These are phyloP conservation scores for Poliocrania exsul DNA, from an alignment of 2,797 vertebrate species.

Conservation along the genomic window DNA sequence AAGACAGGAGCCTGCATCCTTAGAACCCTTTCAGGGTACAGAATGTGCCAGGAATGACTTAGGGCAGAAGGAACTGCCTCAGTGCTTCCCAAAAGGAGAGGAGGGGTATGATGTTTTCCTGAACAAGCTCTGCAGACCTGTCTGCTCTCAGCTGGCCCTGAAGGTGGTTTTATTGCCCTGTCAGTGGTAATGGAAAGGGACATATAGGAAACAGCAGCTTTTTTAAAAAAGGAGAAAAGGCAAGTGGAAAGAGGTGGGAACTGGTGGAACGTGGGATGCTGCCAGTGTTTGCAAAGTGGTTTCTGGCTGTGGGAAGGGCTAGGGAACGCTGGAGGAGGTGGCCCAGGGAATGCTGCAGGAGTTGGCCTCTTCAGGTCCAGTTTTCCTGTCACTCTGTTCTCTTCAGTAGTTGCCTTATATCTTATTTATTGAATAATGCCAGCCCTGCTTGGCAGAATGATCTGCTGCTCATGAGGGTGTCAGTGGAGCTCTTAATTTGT, in stretches of 20 bases:
- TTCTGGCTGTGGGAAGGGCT: background rate
- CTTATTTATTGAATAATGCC: background rate
- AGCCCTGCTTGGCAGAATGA: background rate
- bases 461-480: background rate
- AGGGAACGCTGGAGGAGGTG: background rate
- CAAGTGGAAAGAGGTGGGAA: background rate
- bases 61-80: background rate
- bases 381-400: background rate
- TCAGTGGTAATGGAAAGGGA: background rate
- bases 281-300: background rate
- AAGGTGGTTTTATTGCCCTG: background rate
- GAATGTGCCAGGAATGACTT: background rate
- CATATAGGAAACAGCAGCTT: background rate
- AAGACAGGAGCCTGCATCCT: background rate
- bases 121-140: background rate
- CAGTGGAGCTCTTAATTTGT: too few species aligned
- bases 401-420: accelerated
- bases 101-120: accelerated
- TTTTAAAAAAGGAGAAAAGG: background rate
- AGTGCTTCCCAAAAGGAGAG: background rate
- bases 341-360: background rate
- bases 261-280: background rate
- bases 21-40: background rate
- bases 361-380: background rate
- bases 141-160: background rate